A percentile compares a stretch with the other conserved stretches of the same genome.
phyloP scores from a whole-genome alignment of 2,797 vertebrate genomes.

The Salmo trutta region DNA sequence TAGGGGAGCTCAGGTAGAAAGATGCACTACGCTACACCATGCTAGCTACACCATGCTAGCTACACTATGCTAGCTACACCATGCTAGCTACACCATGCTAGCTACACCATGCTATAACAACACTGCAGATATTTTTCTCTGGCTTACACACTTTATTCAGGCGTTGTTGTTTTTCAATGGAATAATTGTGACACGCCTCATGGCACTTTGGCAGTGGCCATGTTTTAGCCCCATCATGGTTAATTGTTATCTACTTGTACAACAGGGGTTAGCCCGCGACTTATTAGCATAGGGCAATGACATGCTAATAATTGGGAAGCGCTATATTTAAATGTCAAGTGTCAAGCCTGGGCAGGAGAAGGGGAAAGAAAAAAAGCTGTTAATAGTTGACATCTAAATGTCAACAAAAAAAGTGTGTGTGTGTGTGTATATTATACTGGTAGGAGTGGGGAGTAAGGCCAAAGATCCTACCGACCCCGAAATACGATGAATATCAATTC shows the following conservation, averaged over 20 bases:
- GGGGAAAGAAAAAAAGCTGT: neutral
- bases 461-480: neutral
- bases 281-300: neutral
- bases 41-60: neutral
- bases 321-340: neutral
- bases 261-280: neutral
- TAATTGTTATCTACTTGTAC: no score
- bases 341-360: neutral
- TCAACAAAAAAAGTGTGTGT: no score
- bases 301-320: neutral
- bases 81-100: no score
- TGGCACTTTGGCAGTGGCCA: no score
- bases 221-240: no score
- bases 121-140: no score
- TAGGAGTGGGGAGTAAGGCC: neutral
- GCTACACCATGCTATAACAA: no score
- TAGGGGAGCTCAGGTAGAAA: neutral
- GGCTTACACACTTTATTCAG: neutral
- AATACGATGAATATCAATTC: slow-evolving; percentile 1
- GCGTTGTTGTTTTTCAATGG: neutral
- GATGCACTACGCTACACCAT: no score
- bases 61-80: no score
- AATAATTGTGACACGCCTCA: slow-evolving; percentile 45
- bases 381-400: neutral
- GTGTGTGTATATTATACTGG: slow-evolving; percentile 2